Evolutionary conservation across 1,140 invertebrate species (phyloP).

Genomic region (Drosophila rufa): DNA sequence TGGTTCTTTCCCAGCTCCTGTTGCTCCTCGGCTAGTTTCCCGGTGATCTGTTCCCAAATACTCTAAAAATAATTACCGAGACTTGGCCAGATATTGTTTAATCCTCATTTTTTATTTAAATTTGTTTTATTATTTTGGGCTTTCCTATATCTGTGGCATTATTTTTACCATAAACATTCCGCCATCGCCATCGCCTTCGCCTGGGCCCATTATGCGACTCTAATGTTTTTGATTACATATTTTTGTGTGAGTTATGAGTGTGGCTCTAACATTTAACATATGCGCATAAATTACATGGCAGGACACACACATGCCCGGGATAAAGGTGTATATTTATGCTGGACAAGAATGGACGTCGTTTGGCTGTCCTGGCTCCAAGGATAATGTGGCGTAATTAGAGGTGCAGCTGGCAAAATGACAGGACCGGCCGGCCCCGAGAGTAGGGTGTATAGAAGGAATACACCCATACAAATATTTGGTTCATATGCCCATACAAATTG

Average conservation of each 20-base stretch:
- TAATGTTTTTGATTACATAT: constrained; percentile 56
- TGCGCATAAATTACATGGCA: constrained; percentile 39
- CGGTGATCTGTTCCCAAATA: no score
- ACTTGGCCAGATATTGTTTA: no score
- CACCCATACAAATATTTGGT: no score
- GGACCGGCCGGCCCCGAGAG: no score
- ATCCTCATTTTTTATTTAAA: no score
- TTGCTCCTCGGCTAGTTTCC: no score
- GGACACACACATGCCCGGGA: constrained; percentile 12
- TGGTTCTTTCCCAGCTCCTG: no score
- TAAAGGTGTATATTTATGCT: constrained; percentile 26
- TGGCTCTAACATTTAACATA: constrained; percentile 35
- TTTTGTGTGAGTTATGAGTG: constrained; percentile 42
- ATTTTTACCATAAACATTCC: background rate
- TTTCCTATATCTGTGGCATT: background rate
- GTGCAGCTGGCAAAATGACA: constrained; percentile 37
- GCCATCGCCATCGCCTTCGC: background rate
- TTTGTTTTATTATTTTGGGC: no score
- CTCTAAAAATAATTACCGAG: no score
- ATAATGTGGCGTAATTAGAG: constrained; percentile 48
- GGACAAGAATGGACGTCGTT: constrained; percentile 7
- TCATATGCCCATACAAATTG: no score
- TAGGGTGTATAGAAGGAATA: no score
- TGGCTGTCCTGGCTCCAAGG: background rate
- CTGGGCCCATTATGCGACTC: constrained; percentile 24